These are phyloP conservation scores for Flexamia atlantica DNA, from an alignment of 2,888 invertebrate genomes.

Conservation along the genomic window DNA sequence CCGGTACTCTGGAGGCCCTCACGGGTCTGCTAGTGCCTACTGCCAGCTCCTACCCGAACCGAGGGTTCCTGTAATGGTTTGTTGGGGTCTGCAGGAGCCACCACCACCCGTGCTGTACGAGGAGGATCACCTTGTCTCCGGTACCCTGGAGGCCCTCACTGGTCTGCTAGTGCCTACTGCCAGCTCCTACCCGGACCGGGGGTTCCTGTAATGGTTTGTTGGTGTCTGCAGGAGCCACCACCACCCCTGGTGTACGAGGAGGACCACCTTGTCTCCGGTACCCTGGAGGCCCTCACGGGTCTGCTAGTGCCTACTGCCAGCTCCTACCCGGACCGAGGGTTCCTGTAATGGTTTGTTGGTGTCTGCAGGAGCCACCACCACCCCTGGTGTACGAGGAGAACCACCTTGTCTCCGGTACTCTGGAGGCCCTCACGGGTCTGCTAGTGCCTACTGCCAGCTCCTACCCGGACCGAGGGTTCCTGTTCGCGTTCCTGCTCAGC, in stretches of 20 bases:
- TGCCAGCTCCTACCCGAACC: conserved; percentile 90
- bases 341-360: conserved; percentile 80
- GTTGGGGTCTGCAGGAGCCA: conserved; percentile 77
- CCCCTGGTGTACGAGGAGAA: conserved; percentile 86
- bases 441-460: conserved; percentile 94
- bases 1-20: conserved; percentile 92
- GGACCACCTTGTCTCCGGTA: conserved; percentile 90
- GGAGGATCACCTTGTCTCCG: conserved; percentile 90
- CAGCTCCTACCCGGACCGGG: conserved; percentile 90
- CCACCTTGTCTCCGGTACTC: conserved; percentile 88
- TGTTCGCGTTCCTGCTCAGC: conserved; percentile 96
- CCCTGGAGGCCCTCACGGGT: conserved; percentile 91
- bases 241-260: conserved; percentile 80
- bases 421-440: conserved; percentile 93
- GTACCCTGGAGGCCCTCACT: conserved; percentile 92
- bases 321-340: conserved; percentile 91
- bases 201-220: conserved; percentile 83
- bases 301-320: conserved; percentile 95
- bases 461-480: conserved; percentile 91
- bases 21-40: conserved; percentile 96
- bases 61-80: conserved; percentile 93
- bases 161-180: conserved; percentile 95
- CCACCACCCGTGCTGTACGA: conserved; percentile 81
- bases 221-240: conserved; percentile 23
- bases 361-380: conserved; percentile 29